Conservation (phyloP, 2,113 vertebrate species). For the Delphinus delphis region DNA sequence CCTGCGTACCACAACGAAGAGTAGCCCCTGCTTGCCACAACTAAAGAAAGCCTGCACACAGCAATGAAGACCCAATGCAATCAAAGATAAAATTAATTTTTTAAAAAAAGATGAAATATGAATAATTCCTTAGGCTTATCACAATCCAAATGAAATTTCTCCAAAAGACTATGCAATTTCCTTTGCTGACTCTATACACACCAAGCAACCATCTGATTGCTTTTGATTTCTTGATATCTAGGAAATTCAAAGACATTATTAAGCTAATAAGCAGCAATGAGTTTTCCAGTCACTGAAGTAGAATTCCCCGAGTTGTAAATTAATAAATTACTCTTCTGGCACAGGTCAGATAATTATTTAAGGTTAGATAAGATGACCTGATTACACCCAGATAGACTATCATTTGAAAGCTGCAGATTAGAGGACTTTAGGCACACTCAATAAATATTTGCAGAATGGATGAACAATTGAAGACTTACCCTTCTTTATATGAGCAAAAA, state of each 20-base stretch:
- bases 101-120: background rate
- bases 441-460: background rate
- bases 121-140: background rate
- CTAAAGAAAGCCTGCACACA: too few species aligned
- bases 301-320: background rate
- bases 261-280: background rate
- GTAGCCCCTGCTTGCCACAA: too few species aligned
- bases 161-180: background rate
- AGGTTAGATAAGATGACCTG: background rate
- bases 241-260: background rate
- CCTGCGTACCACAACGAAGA: too few species aligned
- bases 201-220: background rate
- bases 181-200: background rate
- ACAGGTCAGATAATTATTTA: background rate
- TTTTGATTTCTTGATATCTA: background rate
- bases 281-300: background rate
- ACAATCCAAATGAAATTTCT: background rate
- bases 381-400: background rate
- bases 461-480: background rate
- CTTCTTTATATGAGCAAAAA: background rate
- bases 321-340: background rate
- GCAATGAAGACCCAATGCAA: too few species aligned
- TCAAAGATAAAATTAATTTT: too few species aligned
- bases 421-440: background rate
- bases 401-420: background rate